A percentile compares a stretch with the other conserved stretches of the same genome.
phyloP scores from a whole-genome alignment of 2,797 vertebrate genomes.

The Sebastes iracundus region DNA sequence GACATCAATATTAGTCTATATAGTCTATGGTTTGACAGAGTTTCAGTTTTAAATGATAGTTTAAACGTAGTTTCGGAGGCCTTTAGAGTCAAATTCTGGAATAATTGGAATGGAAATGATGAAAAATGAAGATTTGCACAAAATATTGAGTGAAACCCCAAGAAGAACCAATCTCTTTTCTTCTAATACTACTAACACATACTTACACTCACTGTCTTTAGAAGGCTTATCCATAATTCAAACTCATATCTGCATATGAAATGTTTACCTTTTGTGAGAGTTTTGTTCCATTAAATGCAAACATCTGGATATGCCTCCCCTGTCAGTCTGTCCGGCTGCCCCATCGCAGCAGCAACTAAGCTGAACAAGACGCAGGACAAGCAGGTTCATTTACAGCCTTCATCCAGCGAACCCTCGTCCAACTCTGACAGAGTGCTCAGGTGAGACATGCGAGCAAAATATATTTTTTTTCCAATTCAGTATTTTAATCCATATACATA shows the following conservation, averaged over 20 bases:
- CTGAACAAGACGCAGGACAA: slow-evolving; percentile 94
- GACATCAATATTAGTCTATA: not conserved
- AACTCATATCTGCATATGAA: not conserved
- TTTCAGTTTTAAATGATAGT: not conserved
- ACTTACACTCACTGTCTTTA: slow-evolving; percentile 3
- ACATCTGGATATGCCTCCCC: not conserved
- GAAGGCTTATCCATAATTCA: not conserved
- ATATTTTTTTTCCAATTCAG: not conserved
- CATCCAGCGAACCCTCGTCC: slow-evolving; percentile 86
- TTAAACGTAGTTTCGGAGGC: not conserved
- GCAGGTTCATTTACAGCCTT: slow-evolving; percentile 81
- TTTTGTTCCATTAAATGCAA: slow-evolving; percentile 6
- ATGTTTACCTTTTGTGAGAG: not conserved
- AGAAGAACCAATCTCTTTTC: not conserved
- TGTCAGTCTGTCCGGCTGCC: slow-evolving; percentile 93
- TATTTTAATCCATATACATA: not conserved
- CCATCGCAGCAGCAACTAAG: slow-evolving; percentile 95
- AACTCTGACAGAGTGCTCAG: slow-evolving; percentile 97
- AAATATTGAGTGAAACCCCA: not conserved
- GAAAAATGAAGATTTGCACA: not conserved
- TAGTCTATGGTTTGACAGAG: not conserved
- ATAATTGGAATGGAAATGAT: not conserved
- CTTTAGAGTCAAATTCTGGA: not conserved
- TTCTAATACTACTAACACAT: slow-evolving; percentile 43
- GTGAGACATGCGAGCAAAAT: slow-evolving; percentile 65